Conservation (phyloP, 2,797 vertebrate species). For the Macropodus opercularis region DNA sequence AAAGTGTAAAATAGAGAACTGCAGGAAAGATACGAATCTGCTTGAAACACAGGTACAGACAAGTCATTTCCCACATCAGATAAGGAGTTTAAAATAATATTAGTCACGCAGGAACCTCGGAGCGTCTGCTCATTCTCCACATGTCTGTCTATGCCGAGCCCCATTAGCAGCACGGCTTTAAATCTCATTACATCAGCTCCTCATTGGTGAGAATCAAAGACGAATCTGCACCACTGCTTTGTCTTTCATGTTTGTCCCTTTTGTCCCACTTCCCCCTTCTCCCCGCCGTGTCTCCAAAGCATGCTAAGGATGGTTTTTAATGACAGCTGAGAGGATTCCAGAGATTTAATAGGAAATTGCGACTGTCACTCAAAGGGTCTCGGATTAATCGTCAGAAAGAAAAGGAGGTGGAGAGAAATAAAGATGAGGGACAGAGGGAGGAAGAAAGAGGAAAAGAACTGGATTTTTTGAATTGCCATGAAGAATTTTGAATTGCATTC, state of each 20-base stretch:
- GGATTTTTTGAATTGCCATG: slow-evolving; percentile 59
- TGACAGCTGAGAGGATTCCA: slow-evolving; percentile 68
- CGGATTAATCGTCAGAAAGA: slow-evolving; percentile 44
- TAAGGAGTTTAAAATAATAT: slow-evolving; percentile 52
- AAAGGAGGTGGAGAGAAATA: neutral
- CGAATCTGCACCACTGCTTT: slow-evolving; percentile 51
- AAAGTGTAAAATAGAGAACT: slow-evolving; percentile 12
- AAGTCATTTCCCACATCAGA: slow-evolving; percentile 54
- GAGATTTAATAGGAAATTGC: slow-evolving; percentile 76
- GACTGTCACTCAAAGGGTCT: slow-evolving; percentile 63
- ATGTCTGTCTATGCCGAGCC: slow-evolving; percentile 35
- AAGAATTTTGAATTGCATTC: slow-evolving; percentile 63
- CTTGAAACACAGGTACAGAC: slow-evolving; percentile 31
- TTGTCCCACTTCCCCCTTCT: slow-evolving; percentile 33
- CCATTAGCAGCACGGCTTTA: slow-evolving; percentile 60
- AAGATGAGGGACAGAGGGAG: slow-evolving; percentile 10
- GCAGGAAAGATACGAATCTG: slow-evolving; percentile 25
- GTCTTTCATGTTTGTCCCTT: slow-evolving; percentile 67
- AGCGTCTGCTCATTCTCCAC: slow-evolving; percentile 31
- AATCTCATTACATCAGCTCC: slow-evolving; percentile 65
- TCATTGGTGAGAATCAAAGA: slow-evolving; percentile 65
- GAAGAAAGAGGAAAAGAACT: slow-evolving; percentile 62
- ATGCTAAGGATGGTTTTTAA: slow-evolving; percentile 53
- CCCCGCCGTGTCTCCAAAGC: slow-evolving; percentile 39
- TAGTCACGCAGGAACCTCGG: slow-evolving; percentile 34